Base-by-base conservation (phyloP, 2,113 vertebrate genomes). In the Anarrhichthys ocellatus region DNA sequence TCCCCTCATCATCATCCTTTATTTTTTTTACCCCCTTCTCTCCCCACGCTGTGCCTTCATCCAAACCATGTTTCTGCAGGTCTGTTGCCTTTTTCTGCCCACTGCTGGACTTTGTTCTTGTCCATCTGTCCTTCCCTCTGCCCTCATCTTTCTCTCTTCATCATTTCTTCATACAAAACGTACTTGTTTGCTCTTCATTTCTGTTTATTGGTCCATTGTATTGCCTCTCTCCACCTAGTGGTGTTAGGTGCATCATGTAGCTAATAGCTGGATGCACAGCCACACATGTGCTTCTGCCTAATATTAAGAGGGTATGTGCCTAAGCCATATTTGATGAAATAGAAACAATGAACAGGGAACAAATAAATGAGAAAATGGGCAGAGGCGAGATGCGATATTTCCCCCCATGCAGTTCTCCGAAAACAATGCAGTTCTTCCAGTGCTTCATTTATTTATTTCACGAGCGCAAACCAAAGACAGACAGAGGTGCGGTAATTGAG, bases 321-420 rank as follows among this genome's bases (percentile, higher is more conserved):
- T 56, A 70, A 73, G 76, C 71, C 61, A n/a, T 52, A 17, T 83
- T 91, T 85, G 78, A 90, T 90, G 67, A 87, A 91, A 89, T 74
- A 71, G 70, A 87, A 91, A 82, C 65, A 75, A 65, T 70, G 58
- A 80, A 65, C 64, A 78, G 46, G 77, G 78, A 71, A 64, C 58
- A 86, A 79, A 69, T 82, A 64, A 71, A 74, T 76, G 56, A 76
- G 56, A 71, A 77, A 58, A 52, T 72, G 27, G 58, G 68, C 58
- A 42, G 58, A 68, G 63, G 50, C 63, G n/a, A 67, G 42, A 76
- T 65, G 36, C 63, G 66, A 72, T 73, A 46, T 68, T 7, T 22
- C n/a, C 27, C 56, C 6, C 77, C 27, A 29, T 76, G 58, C 64
- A 67, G 59, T 50, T 85, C 62, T 58, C 34, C 36, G 44, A 85